Evolutionary conservation across 2,888 invertebrate genomes (phyloP).

Genomic region (Brachycybe producta): DNA sequence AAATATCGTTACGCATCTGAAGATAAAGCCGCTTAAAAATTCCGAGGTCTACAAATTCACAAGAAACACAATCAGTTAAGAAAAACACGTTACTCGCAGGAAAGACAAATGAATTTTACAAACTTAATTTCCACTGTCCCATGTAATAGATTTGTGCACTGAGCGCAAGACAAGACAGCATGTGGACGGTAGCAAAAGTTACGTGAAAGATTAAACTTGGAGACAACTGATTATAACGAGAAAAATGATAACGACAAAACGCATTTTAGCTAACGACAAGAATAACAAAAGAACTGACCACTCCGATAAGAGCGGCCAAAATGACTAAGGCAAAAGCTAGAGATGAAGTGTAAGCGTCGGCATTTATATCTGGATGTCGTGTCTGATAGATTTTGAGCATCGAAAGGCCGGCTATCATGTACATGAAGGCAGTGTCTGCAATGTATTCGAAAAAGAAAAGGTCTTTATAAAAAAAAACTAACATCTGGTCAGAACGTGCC

Average conservation of each 20-base stretch:
- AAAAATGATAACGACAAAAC: background rate
- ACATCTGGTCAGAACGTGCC: too few relatives aligned
- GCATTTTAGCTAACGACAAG: background rate
- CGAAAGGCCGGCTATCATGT: constrained; percentile 69
- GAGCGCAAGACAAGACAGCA: constrained; percentile 49
- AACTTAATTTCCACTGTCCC: constrained; percentile 47
- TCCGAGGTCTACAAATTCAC: constrained; percentile 32
- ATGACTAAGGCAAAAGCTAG: constrained; percentile 65
- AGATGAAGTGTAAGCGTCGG: constrained; percentile 64
- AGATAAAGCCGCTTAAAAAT: constrained; percentile 35
- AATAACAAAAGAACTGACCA: constrained; percentile 20
- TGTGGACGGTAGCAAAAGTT: constrained; percentile 54
- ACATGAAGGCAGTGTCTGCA: constrained; percentile 85
- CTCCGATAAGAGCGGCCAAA: constrained; percentile 31
- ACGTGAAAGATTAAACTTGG: constrained; percentile 13
- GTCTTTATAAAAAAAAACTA: too few relatives aligned
- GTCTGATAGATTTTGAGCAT: constrained; percentile 80
- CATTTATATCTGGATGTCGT: constrained; percentile 76
- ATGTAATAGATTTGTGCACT: constrained; percentile 38
- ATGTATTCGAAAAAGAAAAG: too few relatives aligned
- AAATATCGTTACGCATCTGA: constrained; percentile 32
- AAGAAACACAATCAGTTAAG: background rate
- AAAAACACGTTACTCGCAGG: too few relatives aligned
- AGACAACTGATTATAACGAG: constrained; percentile 16
- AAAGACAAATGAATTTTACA: constrained; percentile 23